A percentile compares a stretch with the other conserved stretches of the same genome.
phyloP scores from a whole-genome alignment of 2,797 vertebrate species.

The Sciurus vulgaris region DNA sequence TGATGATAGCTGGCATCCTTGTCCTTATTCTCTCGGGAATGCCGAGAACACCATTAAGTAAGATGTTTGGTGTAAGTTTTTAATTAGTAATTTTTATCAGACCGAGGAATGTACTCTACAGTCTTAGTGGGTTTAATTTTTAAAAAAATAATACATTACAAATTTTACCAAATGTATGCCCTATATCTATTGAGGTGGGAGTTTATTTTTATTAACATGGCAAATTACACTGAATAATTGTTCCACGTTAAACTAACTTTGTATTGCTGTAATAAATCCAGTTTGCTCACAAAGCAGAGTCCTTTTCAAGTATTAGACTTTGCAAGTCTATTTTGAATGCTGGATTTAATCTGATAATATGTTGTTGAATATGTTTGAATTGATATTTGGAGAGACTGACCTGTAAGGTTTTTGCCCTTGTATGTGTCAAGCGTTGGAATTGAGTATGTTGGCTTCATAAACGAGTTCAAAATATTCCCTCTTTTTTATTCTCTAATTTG shows the following conservation, averaged over 20 bases:
- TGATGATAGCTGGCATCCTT: background rate
- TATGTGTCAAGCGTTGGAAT: background rate
- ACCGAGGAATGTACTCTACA: background rate
- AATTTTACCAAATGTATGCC: constrained; percentile 16
- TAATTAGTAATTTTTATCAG: constrained; percentile 36
- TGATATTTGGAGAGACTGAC: background rate
- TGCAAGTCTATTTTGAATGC: too few relatives aligned
- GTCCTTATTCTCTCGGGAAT: background rate
- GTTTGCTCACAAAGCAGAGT: background rate
- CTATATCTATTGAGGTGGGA: background rate
- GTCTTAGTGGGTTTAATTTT: background rate
- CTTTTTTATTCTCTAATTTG: background rate
- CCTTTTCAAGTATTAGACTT: background rate
- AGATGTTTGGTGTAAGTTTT: constrained; percentile 16
- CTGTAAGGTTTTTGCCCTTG: background rate
- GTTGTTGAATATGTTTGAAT: constrained; percentile 14
- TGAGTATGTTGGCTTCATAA: background rate
- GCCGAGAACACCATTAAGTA: background rate
- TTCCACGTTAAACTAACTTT: constrained; percentile 29
- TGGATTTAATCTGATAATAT: background rate
- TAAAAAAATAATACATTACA: background rate
- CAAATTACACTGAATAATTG: background rate
- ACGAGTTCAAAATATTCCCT: background rate
- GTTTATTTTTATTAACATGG: background rate
- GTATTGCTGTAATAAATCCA: background rate